Evolutionary conservation across 2,113 vertebrate genomes (phyloP).

Genomic region (Tinamus guttatus): DNA sequence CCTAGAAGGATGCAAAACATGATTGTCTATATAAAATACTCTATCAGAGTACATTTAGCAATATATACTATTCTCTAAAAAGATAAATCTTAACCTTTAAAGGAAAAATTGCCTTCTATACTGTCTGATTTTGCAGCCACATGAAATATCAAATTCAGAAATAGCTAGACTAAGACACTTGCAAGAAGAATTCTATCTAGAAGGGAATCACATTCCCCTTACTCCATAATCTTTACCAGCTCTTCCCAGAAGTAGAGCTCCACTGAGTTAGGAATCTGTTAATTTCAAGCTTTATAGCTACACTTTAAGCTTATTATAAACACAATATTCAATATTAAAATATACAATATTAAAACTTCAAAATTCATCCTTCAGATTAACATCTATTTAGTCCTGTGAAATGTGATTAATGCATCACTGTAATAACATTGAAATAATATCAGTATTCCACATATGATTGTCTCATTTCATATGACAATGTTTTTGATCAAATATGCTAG

Average conservation of each 20-base stretch:
- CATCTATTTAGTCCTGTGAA: not conserved
- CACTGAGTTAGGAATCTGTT: not conserved
- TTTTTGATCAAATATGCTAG: not conserved
- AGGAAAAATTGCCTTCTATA: not conserved
- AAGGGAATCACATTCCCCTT: not conserved
- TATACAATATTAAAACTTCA: not conserved
- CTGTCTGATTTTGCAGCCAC: not conserved
- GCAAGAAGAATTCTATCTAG: not conserved
- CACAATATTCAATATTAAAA: not conserved
- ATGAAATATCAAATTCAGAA: not conserved
- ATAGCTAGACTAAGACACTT: not conserved
- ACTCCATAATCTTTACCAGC: not conserved
- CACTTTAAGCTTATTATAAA: not conserved
- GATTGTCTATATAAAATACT: not conserved
- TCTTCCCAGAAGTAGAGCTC: not conserved
- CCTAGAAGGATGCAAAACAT: slow-evolving; percentile 76
- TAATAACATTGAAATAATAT: not conserved
- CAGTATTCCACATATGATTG: not conserved
- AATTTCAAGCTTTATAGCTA: not conserved
- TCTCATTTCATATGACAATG: not conserved
- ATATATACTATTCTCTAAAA: not conserved
- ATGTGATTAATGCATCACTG: not conserved
- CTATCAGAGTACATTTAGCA: not conserved
- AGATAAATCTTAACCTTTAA: not conserved
- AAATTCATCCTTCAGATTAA: not conserved